Evolutionary conservation across 2,113 vertebrate genomes (phyloP).

Genomic region (Mormoops blainvillei): DNA sequence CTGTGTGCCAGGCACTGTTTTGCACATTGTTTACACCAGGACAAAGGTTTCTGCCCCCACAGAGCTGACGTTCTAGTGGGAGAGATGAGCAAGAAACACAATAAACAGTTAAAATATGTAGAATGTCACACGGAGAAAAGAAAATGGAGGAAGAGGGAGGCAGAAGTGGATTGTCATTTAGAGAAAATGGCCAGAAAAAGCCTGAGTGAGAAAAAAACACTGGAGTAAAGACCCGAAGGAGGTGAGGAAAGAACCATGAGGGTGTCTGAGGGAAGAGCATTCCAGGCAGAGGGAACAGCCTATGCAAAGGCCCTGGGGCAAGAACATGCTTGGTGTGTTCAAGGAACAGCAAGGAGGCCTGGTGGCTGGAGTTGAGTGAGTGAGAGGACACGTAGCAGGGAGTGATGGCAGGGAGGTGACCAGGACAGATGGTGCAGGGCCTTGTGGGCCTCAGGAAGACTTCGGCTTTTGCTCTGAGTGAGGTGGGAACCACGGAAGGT

Average conservation of each 20-base stretch:
- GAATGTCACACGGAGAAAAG: background rate
- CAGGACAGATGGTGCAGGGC: background rate
- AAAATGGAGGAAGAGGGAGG: background rate
- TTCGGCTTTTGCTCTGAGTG: background rate
- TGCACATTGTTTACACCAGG: background rate
- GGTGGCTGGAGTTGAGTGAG: background rate
- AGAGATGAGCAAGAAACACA: background rate
- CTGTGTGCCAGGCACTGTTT: background rate
- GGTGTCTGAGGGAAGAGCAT: accelerated
- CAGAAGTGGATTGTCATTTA: background rate
- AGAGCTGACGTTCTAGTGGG: background rate
- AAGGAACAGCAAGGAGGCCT: background rate
- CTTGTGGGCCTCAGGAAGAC: background rate
- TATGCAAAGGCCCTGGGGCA: background rate
- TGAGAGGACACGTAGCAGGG: background rate
- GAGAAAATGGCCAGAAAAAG: background rate
- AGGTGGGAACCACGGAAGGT: background rate
- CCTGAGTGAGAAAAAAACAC: background rate
- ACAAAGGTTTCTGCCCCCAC: background rate
- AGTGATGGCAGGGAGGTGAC: background rate
- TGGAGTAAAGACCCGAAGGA: background rate
- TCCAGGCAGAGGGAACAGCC: background rate
- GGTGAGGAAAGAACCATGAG: background rate
- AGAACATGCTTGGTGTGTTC: background rate
- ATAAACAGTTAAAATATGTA: background rate